A percentile compares a stretch with the other conserved stretches of the same genome.
phyloP scores from a whole-genome alignment of 2,113 vertebrate genomes.

The Brachypteracias leptosomus region DNA sequence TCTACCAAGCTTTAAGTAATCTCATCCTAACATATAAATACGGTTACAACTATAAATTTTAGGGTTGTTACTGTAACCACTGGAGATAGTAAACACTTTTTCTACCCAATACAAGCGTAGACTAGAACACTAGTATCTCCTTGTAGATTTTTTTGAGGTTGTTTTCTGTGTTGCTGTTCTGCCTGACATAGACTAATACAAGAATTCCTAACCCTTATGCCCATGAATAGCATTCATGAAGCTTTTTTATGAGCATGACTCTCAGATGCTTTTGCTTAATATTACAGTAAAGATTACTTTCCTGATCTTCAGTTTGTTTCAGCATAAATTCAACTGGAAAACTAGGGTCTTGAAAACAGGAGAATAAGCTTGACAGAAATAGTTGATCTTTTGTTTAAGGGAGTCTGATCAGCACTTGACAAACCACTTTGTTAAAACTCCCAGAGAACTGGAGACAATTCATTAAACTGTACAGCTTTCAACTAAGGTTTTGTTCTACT shows the following conservation, averaged over 20 bases:
- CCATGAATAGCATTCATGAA: not conserved
- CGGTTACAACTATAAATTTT: not conserved
- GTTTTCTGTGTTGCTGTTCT: not conserved
- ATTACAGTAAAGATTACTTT: not conserved
- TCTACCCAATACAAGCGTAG: not conserved
- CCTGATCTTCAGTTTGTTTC: not conserved
- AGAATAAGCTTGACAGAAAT: not conserved
- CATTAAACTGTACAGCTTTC: not conserved
- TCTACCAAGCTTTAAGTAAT: not conserved
- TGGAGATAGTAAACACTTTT: not conserved
- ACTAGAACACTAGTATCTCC: not conserved
- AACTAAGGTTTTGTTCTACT: not conserved
- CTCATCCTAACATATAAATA: not conserved
- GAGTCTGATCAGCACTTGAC: not conserved
- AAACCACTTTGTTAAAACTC: not conserved
- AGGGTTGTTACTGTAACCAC: not conserved
- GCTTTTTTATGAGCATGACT: not conserved
- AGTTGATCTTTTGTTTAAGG: not conserved
- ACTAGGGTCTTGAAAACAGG: not conserved
- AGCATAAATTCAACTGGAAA: not conserved
- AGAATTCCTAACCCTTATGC: not conserved
- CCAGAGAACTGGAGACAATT: not conserved
- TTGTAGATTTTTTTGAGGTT: not conserved
- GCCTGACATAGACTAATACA: not conserved
- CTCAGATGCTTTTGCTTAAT: not conserved